A percentile compares a stretch with the other conserved stretches of the same genome.
phyloP scores from a whole-genome alignment of 2,113 vertebrate species.

The Numenius arquata region DNA sequence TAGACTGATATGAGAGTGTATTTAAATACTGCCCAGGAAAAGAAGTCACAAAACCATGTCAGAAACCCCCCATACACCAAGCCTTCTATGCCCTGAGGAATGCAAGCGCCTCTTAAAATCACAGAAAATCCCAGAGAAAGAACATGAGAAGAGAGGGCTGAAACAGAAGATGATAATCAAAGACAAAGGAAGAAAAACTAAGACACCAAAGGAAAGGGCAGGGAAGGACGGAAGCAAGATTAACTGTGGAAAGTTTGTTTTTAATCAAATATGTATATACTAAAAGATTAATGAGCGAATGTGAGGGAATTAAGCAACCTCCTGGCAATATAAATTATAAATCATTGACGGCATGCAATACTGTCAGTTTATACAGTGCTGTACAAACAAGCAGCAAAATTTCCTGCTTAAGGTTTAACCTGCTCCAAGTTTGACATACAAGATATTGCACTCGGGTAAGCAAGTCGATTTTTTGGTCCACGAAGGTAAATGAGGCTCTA shows the following conservation, averaged over 20 bases:
- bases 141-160: not conserved
- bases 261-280: conserved; percentile 23
- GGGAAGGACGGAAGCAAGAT: not conserved
- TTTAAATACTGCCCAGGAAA: not conserved
- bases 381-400: conserved; percentile 18
- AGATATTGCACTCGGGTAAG: not conserved
- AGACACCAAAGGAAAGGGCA: not conserved
- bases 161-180: not conserved
- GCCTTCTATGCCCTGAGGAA: not conserved
- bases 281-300: conserved; percentile 46
- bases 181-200: conserved; percentile 4
- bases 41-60: not conserved
- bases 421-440: not conserved
- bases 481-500: not conserved
- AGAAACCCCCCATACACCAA: not conserved
- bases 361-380: conserved; percentile 6
- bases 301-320: conserved; percentile 25
- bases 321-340: conserved; percentile 2
- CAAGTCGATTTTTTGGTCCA: not conserved
- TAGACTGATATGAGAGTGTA: not conserved
- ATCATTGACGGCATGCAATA: conserved; percentile 5
- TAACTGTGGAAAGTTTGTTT: conserved; percentile 12
- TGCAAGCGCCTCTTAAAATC: not conserved
- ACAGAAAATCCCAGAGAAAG: not conserved
- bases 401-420: not conserved